Evolutionary conservation across 2,888 invertebrate genomes (phyloP), one percentile per base, ranked within the genome.

Genomic region (Philopedon plagiatum): DNA sequence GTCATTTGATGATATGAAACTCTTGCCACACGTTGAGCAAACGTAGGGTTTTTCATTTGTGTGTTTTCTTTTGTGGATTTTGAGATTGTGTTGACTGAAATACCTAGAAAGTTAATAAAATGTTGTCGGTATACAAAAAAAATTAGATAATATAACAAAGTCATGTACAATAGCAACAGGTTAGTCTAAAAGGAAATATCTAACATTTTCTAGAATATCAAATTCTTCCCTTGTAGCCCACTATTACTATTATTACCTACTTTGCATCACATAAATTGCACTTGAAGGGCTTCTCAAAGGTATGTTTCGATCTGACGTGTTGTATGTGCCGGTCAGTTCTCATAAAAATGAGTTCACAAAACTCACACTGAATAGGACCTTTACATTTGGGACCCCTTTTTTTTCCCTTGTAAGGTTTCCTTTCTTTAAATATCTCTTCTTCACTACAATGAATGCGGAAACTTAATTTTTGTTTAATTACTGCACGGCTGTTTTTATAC

Each of bases 1-100:
- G 58, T 80, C 79, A 13, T 78, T 78, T 0, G 79, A 79, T n/a
- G 78, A 79, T 4, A 77, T 77, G 64, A 79, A 86, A 44, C 75
- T 84, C 79, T 88, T 88, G 0, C 79, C 80, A 65, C 80, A 80
- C 32, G 74, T 74, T 0, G 78, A 76, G 64, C 80, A 80, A 7
- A 80, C 71, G 67, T 78, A 80, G 0, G 79, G 79, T 64, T 77
- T 79, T 62, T 80, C 80, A 54, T 80, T 78, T 39, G 75, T 76
- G 46, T 80, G 80, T 26, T 80, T 79, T 58, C 80, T 75, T 69
- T 78, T 78, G 44, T 81, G 81, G 0, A 80, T 77, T 13, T 79
- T 69, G 15, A 81, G 57, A 61, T 79, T 80, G 49, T 80, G 78
- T 46, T 78, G 79, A 26, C 77, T 79, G n/a, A 56, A 69, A 58